These are phyloP conservation scores for Phataginus tetradactyla DNA, from an alignment of 2,797 vertebrate species.

Conservation along the genomic window DNA sequence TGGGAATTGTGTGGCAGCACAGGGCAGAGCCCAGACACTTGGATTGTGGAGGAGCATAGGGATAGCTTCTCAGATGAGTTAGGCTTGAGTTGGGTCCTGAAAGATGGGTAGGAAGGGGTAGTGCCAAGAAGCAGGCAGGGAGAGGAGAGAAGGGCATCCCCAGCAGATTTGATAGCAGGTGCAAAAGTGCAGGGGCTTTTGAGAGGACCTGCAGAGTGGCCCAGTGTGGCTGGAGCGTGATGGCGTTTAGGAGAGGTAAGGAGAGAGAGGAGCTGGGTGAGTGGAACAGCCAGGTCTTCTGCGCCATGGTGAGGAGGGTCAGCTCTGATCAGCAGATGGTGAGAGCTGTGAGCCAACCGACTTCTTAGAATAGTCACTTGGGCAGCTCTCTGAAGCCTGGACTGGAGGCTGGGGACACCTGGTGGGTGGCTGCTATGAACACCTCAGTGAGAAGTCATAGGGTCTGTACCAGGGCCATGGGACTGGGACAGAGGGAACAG, in stretches of 20 bases:
- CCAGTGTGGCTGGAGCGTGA: neutral
- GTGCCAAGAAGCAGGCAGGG: neutral
- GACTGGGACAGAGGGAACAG: neutral
- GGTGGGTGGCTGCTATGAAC: neutral
- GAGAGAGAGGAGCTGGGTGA: neutral
- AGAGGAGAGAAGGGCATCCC: neutral
- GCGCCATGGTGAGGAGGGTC: neutral
- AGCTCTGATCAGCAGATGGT: neutral
- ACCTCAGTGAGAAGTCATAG: neutral
- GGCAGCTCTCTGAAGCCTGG: neutral
- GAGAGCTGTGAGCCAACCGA: neutral
- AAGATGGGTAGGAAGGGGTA: neutral
- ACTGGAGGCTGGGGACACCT: neutral
- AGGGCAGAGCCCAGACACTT: neutral
- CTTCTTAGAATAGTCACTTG: neutral
- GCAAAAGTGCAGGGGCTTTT: neutral
- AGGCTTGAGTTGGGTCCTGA: neutral
- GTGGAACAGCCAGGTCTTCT: neutral
- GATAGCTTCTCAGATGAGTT: neutral
- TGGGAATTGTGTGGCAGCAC: neutral
- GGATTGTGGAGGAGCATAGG: neutral
- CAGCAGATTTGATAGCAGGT: neutral
- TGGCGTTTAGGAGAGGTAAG: neutral
- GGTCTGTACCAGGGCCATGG: neutral
- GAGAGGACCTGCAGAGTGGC: neutral